phyloP scores from a whole-genome alignment of 2,888 invertebrate genomes.

The Elegia similella region DNA sequence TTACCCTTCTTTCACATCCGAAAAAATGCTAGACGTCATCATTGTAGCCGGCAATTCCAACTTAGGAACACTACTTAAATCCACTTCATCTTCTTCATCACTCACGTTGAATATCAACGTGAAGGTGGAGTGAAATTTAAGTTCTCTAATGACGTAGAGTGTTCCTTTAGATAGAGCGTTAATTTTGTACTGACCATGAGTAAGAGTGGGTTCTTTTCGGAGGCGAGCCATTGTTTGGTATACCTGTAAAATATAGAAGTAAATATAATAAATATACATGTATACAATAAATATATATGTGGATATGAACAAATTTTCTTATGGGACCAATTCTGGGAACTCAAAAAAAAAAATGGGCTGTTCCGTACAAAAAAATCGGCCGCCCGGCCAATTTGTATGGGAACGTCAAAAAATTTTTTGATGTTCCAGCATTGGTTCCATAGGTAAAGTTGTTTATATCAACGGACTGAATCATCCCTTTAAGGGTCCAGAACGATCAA shows the following conservation, averaged over 20 bases:
- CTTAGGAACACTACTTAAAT: constrained; percentile 46
- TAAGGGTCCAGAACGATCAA: no score
- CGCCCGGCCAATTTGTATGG: no score
- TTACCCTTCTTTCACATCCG: constrained; percentile 48
- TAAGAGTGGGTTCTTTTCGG: constrained; percentile 66
- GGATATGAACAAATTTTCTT: no score
- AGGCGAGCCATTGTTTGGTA: constrained; percentile 78
- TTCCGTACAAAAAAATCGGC: no score
- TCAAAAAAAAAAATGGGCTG: no score
- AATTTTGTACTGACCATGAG: constrained; percentile 57
- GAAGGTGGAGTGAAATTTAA: constrained; percentile 39
- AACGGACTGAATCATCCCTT: no score
- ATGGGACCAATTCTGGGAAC: no score
- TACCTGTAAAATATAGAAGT: constrained; percentile 47
- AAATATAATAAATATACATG: no score
- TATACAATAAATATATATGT: no score
- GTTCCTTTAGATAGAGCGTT: constrained; percentile 47
- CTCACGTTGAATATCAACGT: constrained; percentile 80
- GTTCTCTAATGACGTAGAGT: constrained; percentile 39
- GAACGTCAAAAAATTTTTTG: no score
- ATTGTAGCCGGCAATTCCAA: constrained; percentile 44
- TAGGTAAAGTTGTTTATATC: no score
- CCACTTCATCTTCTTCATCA: constrained; percentile 49
- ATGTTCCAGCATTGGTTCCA: no score
- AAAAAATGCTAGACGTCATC: constrained; percentile 53